Evolutionary conservation across 2,888 invertebrate genomes (phyloP).

Genomic region (Silvanus unidentatus): DNA sequence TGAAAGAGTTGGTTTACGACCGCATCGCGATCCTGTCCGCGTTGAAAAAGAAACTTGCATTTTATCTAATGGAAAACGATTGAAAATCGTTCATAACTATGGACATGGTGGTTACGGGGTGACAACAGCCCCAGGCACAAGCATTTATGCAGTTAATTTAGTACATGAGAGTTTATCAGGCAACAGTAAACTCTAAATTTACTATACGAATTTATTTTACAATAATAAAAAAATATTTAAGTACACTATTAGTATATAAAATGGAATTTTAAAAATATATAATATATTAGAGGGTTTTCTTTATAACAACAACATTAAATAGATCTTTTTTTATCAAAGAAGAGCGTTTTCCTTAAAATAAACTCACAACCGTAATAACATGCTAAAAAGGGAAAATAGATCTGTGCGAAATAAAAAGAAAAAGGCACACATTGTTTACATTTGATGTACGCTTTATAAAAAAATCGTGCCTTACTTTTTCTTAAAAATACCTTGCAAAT

Average conservation of each 20-base stretch:
- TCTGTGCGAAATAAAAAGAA: conserved; percentile 1
- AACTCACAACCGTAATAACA: conserved; percentile 9
- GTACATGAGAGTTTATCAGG: conserved; percentile 52
- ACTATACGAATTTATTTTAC: not conserved
- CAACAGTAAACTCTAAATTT: conserved; percentile 39
- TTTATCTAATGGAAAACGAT: conserved; percentile 42
- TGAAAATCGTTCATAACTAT: conserved; percentile 83
- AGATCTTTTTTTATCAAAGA: too few species aligned
- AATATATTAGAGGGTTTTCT: too few species aligned
- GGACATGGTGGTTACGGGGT: conserved; percentile 95
- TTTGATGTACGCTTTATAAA: not conserved
- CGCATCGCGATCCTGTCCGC: conserved; percentile 68
- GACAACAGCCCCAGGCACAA: conserved; percentile 82
- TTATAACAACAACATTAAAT: too few species aligned
- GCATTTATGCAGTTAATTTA: conserved; percentile 66
- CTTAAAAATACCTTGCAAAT: conserved; percentile 46
- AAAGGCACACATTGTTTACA: conserved; percentile 4
- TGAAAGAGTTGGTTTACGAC: conserved; percentile 74
- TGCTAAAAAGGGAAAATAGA: conserved; percentile 2
- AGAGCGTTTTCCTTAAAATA: too few species aligned
- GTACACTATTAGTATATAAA: not conserved
- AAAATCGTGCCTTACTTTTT: conserved; percentile 39
- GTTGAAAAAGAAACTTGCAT: conserved; percentile 59
- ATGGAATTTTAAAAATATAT: not conserved
- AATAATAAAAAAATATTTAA: not conserved